A percentile compares a stretch with the other conserved stretches of the same genome.
Evolutionary conservation across 2,113 vertebrate species (phyloP).

Genomic region (Heterotis niloticus): DNA sequence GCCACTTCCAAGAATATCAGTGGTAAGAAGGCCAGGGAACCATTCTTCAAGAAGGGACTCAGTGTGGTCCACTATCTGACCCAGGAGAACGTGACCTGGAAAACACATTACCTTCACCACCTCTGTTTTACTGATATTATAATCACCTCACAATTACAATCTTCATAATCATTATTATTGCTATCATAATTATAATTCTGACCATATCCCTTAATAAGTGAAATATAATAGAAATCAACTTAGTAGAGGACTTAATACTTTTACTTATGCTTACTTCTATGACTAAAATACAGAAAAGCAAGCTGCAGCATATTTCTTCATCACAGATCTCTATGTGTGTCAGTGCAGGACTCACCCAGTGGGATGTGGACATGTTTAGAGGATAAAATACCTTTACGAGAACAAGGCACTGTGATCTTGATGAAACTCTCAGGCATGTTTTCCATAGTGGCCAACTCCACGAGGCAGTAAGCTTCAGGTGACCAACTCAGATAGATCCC

Average conservation of each 20-base stretch:
- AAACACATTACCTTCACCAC: neutral
- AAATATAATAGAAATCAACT: neutral
- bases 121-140: too few species aligned
- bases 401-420: slow-evolving; percentile 87
- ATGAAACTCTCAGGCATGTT: slow-evolving; percentile 77
- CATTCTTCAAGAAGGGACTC: slow-evolving; percentile 97
- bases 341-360: neutral
- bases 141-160: too few species aligned
- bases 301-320: neutral
- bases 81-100: slow-evolving; percentile 82
- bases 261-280: neutral
- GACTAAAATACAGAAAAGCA: too few species aligned
- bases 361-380: neutral
- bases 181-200: neutral
- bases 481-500: slow-evolving; percentile 95
- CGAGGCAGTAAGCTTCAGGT: slow-evolving; percentile 85
- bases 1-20: slow-evolving; percentile 85
- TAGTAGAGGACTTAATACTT: neutral
- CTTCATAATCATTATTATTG: neutral
- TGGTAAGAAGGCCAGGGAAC: slow-evolving; percentile 87
- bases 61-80: slow-evolving; percentile 92
- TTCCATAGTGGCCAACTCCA: slow-evolving; percentile 75
- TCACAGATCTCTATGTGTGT: neutral
- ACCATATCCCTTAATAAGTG: neutral
- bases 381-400: slow-evolving; percentile 77